Conservation (phyloP, 2,797 vertebrate genomes). For the Crossoptilon crossoptilon region DNA sequence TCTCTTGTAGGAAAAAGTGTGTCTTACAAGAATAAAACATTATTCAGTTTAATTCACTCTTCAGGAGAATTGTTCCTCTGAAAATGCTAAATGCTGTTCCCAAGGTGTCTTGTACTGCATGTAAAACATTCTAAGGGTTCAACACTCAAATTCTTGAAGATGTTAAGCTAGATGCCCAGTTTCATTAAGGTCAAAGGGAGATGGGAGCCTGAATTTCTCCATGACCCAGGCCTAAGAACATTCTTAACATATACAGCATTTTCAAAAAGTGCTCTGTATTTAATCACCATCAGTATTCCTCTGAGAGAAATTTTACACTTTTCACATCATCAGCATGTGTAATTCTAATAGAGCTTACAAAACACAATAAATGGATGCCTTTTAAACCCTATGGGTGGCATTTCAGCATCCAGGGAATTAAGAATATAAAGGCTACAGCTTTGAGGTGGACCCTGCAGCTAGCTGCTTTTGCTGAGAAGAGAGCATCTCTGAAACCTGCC, state of each 20-base stretch:
- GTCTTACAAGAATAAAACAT: slow-evolving; percentile 48
- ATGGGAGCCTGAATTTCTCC: background rate
- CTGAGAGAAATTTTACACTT: background rate
- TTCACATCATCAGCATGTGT: background rate
- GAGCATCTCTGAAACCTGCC: background rate
- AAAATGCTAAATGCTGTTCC: background rate
- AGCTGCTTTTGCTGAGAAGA: background rate
- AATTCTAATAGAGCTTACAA: background rate
- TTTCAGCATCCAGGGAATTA: background rate
- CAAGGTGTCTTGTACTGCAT: background rate
- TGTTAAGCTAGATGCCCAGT: background rate
- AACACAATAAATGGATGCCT: background rate
- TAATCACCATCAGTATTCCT: background rate
- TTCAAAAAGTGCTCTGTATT: background rate
- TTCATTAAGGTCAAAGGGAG: background rate
- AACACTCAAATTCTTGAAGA: background rate
- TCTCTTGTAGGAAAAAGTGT: background rate
- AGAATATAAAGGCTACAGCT: background rate
- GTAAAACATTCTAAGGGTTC: background rate
- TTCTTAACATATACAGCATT: background rate
- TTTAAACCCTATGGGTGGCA: background rate
- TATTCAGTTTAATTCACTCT: background rate
- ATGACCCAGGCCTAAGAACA: background rate
- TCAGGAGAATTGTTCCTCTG: background rate
- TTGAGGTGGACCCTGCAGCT: background rate